A percentile compares a stretch with the other conserved stretches of the same genome.
These are phyloP conservation scores for Drosophila lacteicornis DNA, from an alignment of 1,140 invertebrate genomes.

Conservation along the genomic window DNA sequence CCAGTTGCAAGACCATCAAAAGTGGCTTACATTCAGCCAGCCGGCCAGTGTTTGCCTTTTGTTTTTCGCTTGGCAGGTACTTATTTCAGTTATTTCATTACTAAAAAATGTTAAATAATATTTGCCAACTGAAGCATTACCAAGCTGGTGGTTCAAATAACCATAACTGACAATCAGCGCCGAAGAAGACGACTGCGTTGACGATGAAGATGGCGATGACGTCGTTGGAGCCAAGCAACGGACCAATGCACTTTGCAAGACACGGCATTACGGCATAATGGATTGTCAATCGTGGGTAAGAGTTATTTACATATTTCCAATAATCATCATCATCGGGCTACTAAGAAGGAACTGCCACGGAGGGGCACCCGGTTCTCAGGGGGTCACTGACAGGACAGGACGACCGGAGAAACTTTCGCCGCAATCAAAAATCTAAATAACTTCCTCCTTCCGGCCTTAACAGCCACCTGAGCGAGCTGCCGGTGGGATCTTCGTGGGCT, in stretches of 20 bases:
- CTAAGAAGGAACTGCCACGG: constrained; percentile 1
- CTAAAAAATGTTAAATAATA: constrained; percentile 54
- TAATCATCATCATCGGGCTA: background rate
- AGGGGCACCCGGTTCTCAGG: constrained; percentile 16
- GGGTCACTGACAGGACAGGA: constrained; percentile 7
- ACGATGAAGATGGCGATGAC: constrained; percentile 15
- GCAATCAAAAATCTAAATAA: background rate
- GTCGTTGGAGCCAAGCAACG: constrained; percentile 21
- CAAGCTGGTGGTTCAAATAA: constrained; percentile 38
- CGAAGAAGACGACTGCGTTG: constrained; percentile 22
- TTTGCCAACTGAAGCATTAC: constrained; percentile 59
- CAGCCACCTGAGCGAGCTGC: constrained; percentile 6
- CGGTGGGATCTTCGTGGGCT: constrained; percentile 12
- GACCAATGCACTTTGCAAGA: constrained; percentile 51
- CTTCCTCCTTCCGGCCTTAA: constrained; percentile 10
- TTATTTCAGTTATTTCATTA: constrained; percentile 54
- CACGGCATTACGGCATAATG: constrained; percentile 27
- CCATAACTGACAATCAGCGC: constrained; percentile 49
- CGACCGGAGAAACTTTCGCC: background rate
- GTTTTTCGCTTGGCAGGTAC: constrained; percentile 40
- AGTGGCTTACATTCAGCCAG: constrained; percentile 6
- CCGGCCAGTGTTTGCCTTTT: constrained; percentile 14
- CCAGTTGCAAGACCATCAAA: constrained; percentile 34
- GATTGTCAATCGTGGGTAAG: constrained; percentile 27
- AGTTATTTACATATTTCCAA: background rate